These are phyloP conservation scores for Drosophila sp. DNA, from an alignment of 1,140 invertebrate genomes.

Conservation along the genomic window DNA sequence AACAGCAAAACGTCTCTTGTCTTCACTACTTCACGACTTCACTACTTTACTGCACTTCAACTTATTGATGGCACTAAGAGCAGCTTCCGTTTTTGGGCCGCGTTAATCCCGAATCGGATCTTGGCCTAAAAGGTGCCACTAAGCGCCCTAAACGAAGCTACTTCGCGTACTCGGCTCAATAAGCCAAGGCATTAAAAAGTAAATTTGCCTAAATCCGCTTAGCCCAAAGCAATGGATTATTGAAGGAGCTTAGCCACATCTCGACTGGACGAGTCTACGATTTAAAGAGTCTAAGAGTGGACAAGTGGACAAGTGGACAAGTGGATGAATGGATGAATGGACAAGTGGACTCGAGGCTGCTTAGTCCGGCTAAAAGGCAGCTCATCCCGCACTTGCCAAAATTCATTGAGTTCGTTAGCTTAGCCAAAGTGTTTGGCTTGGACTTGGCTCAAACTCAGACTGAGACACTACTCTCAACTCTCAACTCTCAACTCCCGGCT, in stretches of 20 bases:
- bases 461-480: too few species aligned
- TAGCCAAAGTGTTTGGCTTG: slow-evolving; percentile 3
- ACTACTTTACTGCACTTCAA: too few species aligned
- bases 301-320: too few species aligned
- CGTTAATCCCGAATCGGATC: slow-evolving; percentile 48
- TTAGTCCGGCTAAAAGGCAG: slow-evolving; percentile 26
- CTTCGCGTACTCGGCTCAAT: slow-evolving; percentile 60
- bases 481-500: too few species aligned
- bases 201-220: slow-evolving; percentile 77
- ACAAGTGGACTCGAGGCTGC: slow-evolving; percentile 19
- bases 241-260: slow-evolving; percentile 9
- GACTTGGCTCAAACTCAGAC: neutral
- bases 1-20: too few species aligned
- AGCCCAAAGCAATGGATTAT: slow-evolving; percentile 50
- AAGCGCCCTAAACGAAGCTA: slow-evolving; percentile 70
- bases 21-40: too few species aligned
- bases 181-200: slow-evolving; percentile 80
- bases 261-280: slow-evolving; percentile 15
- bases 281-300: too few species aligned
- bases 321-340: too few species aligned
- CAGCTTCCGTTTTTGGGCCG: slow-evolving; percentile 58
- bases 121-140: slow-evolving; percentile 57
- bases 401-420: slow-evolving; percentile 51
- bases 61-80: neutral
- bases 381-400: slow-evolving; percentile 36